Evolutionary conservation across 2,113 vertebrate species (phyloP).

Genomic region (Ptilorrhoa leucosticta): DNA sequence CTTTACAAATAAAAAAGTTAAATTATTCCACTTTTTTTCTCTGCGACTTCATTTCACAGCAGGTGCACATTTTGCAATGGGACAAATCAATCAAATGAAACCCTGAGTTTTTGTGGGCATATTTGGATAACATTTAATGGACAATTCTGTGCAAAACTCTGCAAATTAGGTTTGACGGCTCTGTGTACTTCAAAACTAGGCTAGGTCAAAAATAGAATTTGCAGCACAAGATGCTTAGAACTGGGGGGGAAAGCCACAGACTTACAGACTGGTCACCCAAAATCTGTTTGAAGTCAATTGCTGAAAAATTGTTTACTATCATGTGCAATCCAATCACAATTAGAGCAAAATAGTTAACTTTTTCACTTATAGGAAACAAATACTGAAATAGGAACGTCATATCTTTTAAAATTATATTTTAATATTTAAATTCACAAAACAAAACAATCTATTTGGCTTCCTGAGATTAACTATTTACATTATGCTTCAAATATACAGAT

Average conservation of each 20-base stretch:
- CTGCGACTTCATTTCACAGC: conserved; percentile 69
- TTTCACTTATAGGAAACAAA: neutral
- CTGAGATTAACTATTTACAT: neutral
- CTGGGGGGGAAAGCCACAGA: neutral
- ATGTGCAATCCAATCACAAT: neutral
- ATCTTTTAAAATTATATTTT: neutral
- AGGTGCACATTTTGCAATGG: conserved; percentile 69
- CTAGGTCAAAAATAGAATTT: neutral
- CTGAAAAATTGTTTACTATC: neutral
- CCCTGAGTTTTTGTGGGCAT: conserved; percentile 2
- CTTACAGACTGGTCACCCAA: neutral
- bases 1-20: conserved; percentile 99
- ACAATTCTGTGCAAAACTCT: conserved; percentile 45
- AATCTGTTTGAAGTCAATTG: neutral
- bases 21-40: conserved; percentile 89
- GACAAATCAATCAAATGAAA: conserved; percentile 74
- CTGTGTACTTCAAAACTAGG: conserved; percentile 44
- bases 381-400: neutral
- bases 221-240: neutral
- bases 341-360: neutral
- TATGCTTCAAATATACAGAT: neutral
- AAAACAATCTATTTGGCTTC: neutral
- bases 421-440: neutral
- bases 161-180: conserved; percentile 29
- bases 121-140: conserved; percentile 48